Conservation (phyloP, 2,888 invertebrate species). For the Melieria omissa region DNA sequence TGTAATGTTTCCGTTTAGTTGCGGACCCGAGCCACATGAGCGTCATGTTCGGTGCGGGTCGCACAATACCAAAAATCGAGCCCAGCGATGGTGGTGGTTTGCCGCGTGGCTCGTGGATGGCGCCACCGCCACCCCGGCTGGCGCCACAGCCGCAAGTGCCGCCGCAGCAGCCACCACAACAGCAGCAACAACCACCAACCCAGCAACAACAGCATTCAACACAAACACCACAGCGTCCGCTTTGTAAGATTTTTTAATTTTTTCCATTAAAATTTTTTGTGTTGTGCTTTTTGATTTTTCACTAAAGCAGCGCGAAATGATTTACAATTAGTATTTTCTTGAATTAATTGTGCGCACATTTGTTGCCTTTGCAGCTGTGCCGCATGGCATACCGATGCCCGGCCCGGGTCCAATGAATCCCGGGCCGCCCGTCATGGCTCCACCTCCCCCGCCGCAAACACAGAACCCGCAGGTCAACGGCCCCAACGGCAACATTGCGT, state of each 20-base stretch:
- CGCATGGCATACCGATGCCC: slow-evolving; percentile 65
- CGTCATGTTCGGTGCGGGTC: slow-evolving; percentile 64
- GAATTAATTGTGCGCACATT: not conserved
- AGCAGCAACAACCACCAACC: slow-evolving; percentile 49
- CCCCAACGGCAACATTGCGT: slow-evolving; percentile 34
- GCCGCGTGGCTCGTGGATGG: slow-evolving; percentile 65
- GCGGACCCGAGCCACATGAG: slow-evolving; percentile 65
- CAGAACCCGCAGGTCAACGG: slow-evolving; percentile 60
- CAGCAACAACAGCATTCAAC: slow-evolving; percentile 51
- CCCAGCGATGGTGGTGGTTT: slow-evolving; percentile 59
- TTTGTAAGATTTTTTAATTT: slow-evolving; percentile 60
- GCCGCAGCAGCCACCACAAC: slow-evolving; percentile 48
- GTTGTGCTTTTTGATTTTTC: slow-evolving; percentile 29
- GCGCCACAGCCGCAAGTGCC: slow-evolving; percentile 50
- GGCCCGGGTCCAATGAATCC: slow-evolving; percentile 60
- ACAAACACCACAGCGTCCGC: slow-evolving; percentile 56
- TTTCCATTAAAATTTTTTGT: slow-evolving; percentile 20
- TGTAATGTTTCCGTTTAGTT: slow-evolving; percentile 51
- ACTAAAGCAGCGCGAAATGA: too few species aligned
- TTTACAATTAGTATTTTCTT: too few species aligned
- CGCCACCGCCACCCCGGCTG: slow-evolving; percentile 64
- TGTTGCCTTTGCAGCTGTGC: slow-evolving; percentile 57
- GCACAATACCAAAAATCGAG: slow-evolving; percentile 67
- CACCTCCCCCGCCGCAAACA: slow-evolving; percentile 62
- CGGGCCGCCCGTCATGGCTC: slow-evolving; percentile 62